A percentile compares a stretch with the other conserved stretches of the same genome.
Conservation (phyloP, 2,113 vertebrate species). For the Mustela lutreola region DNA sequence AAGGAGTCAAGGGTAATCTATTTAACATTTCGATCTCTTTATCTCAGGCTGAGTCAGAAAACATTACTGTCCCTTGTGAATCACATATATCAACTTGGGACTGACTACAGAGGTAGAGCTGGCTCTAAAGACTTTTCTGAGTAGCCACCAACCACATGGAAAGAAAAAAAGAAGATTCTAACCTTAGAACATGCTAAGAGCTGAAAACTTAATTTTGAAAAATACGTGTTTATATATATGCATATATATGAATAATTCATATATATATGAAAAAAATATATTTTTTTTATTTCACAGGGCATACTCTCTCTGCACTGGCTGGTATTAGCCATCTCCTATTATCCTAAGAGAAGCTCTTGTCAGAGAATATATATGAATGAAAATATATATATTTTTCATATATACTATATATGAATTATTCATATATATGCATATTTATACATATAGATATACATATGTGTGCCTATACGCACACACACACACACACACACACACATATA, state of each 20-base stretch:
- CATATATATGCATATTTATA: neutral
- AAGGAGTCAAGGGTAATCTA: neutral
- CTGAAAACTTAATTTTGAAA: neutral
- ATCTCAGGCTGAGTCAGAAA: neutral
- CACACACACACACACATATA: neutral
- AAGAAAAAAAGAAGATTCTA: neutral
- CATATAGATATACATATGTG: neutral
- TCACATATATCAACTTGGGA: neutral
- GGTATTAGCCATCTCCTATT: no score
- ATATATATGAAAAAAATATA: no score
- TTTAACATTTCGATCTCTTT: neutral
- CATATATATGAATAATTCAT: neutral
- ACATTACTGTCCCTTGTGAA: neutral
- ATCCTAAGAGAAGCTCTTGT: no score
- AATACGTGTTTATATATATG: neutral
- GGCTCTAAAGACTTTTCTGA: neutral
- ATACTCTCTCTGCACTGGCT: no score
- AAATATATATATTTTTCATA: no score
- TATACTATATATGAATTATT: no score
- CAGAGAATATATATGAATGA: no score
- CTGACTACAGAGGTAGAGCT: neutral
- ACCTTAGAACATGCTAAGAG: neutral
- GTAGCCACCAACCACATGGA: neutral
- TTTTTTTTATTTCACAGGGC: no score
- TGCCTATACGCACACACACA: neutral